Base-by-base conservation (phyloP, 2,113 vertebrate genomes). In the Crotalus viridis region DNA sequence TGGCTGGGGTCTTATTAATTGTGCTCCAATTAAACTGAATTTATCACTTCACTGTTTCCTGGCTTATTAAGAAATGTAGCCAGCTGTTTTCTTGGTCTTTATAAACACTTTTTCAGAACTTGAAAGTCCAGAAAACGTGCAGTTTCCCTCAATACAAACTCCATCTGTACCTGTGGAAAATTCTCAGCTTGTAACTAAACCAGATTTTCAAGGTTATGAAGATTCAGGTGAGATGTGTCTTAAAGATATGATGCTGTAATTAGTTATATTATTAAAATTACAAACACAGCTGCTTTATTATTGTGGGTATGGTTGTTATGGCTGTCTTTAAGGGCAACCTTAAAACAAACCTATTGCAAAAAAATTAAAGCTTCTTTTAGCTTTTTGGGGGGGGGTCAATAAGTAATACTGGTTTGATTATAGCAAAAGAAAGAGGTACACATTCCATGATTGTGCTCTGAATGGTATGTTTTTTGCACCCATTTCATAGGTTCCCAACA, bases 401-500 rank as follows among this genome's bases (percentile, higher is more conserved):
- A 39, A 74, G 28, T 39, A 43, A 81, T 81, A 81, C 6, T 43
- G 33, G 19, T 81, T 81, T 43, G 74, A 81, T 81, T 43, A 21
- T 19, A 21, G 19, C 17, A 81, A 43, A 81, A 81, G 1, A 43
- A 81, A 81, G 69, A 39, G 33, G 17, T 19, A 39, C 33, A 43
- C 74, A 4, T 89, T 93, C 3, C 24, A 92, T 10, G 90, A 21
- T n/a, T 4, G 52, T 43, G 3, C 0, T 88, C 28, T 0, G 52
- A 0, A 51, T 85, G 81, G 0, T n/a, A 6, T 91, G 90, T 86
- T 3, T 0, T 95, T 2, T 95, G 13, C 87, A 52, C 93, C 46
- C 89, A 1, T 74, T 94, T 94, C 81, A 93, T 88, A 97, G 97
- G 81, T 95, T 52, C 89, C 51, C 97, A 97, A 26, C 91, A 96